Evolutionary conservation across 1,140 invertebrate species (phyloP), one percentile per base, ranked within the genome.

Genomic region (Zaprionus ornatus): DNA sequence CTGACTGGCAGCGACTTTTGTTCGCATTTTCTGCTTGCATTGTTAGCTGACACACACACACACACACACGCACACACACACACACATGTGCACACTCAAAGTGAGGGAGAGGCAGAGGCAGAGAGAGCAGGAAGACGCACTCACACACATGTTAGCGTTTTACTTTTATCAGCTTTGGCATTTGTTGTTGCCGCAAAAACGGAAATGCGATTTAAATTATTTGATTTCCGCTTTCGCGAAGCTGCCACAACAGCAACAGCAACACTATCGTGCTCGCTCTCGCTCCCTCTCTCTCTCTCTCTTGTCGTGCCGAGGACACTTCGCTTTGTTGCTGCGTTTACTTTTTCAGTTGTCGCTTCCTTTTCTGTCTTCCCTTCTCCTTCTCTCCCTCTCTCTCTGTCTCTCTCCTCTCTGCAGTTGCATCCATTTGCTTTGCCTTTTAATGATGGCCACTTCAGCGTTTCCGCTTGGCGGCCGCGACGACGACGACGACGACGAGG

Each of bases 131-230:
- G 27, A 2, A 25, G 10, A 23, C 35, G 29, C 25, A 57, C 37
- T 35, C 32, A 7, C 29, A n/a, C 23, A 45, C 52, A 37, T 79
- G 80, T 69, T 70, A 54, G 65, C 52, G 42, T 76, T 82, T 78
- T 85, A 69, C 62, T 85, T 81, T 79, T 85, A 80, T 80, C 80
- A 77, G 78, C 74, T 79, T 77, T 77, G 62, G 64, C 54, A n/a
- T 67, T 71, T 87, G 69, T 82, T 45, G 40, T 82, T 83, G 85
- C 82, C 74, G 63, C 82, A 75, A 90, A 17, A 90, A 67, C 81
- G 86, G 86, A 90, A 90, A 90, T 90, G 82, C 80, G 86, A 90
- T 90, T 90, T 90, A 86, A 90, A 90, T 90, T 90, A 90, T 80
- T 86, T 80, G 82, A 91, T 91, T 90, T 90, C 82, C 86, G 80